These are phyloP conservation scores for Metopia argyrocephala DNA, from an alignment of 2,888 invertebrate species.

Conservation along the genomic window DNA sequence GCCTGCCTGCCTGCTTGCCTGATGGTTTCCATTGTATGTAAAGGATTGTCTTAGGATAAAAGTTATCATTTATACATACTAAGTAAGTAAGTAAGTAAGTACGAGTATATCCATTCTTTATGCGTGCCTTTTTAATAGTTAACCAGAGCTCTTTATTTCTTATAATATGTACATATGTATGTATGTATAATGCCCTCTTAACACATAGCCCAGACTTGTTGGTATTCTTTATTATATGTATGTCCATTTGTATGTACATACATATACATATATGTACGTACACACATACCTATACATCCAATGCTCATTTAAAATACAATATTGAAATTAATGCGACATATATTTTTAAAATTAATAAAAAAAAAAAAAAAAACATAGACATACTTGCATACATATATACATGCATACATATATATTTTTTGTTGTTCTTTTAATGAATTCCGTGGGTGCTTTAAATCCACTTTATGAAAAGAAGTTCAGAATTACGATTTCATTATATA, in stretches of 20 bases:
- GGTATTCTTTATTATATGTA: not conserved
- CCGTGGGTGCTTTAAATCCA: constrained; percentile 39
- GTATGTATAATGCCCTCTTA: too few relatives aligned
- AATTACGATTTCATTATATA: too few relatives aligned
- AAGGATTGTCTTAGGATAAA: constrained; percentile 58
- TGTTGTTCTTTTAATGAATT: constrained; percentile 43
- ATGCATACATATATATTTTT: too few relatives aligned
- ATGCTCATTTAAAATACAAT: not conserved
- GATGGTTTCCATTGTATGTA: constrained; percentile 36
- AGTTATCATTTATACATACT: constrained; percentile 52
- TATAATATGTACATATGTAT: too few relatives aligned
- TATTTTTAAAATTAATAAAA: constrained; percentile 28
- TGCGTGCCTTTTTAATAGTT: constrained; percentile 55
- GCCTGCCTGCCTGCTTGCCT: not conserved
- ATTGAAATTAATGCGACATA: constrained; percentile 21
- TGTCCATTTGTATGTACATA: not conserved
- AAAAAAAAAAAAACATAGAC: too few relatives aligned
- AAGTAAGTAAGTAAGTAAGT: too few relatives aligned
- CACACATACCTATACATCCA: not conserved
- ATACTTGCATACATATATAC: too few relatives aligned
- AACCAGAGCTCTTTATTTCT: constrained; percentile 30
- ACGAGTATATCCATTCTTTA: constrained; percentile 54
- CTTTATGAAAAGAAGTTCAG: too few relatives aligned
- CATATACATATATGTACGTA: too few relatives aligned
- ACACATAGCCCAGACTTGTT: not conserved